A percentile compares a stretch with the other conserved stretches of the same genome.
phyloP scores from a whole-genome alignment of 2,888 invertebrate genomes.

The Eristalis pertinax region DNA sequence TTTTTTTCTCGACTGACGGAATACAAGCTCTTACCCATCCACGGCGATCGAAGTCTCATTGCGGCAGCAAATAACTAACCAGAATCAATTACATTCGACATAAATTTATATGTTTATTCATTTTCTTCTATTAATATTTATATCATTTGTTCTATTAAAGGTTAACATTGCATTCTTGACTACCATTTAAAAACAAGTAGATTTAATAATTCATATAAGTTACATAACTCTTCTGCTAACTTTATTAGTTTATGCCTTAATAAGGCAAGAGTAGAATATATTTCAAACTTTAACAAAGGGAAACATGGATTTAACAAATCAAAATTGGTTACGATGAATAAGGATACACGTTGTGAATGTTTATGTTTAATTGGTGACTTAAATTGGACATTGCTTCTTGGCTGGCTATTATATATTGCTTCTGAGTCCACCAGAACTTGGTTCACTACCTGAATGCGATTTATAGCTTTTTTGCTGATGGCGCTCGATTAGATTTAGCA shows the following conservation, averaged over 20 bases:
- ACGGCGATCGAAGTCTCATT: no score
- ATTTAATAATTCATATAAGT: conserved; percentile 23
- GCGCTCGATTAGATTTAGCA: not conserved
- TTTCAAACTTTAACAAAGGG: conserved; percentile 44
- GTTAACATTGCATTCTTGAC: not conserved
- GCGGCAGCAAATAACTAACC: not conserved
- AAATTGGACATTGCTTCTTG: conserved; percentile 1
- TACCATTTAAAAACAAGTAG: not conserved
- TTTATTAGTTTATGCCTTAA: conserved; percentile 42
- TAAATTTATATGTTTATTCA: not conserved
- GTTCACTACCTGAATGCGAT: not conserved
- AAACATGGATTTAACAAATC: conserved; percentile 38
- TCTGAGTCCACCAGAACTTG: not conserved
- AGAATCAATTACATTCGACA: not conserved
- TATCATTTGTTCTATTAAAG: not conserved
- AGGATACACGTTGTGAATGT: conserved; percentile 24
- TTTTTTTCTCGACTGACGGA: no score
- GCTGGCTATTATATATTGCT: not conserved
- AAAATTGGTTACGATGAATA: conserved; percentile 16
- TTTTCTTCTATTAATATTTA: not conserved
- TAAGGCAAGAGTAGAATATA: conserved; percentile 28
- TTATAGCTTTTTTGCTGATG: not conserved
- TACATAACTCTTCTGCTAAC: conserved; percentile 20
- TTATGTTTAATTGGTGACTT: conserved; percentile 7
- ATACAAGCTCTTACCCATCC: no score